phyloP scores from a whole-genome alignment of 2,797 vertebrate genomes.

The Macrochelys suwanniensis region DNA sequence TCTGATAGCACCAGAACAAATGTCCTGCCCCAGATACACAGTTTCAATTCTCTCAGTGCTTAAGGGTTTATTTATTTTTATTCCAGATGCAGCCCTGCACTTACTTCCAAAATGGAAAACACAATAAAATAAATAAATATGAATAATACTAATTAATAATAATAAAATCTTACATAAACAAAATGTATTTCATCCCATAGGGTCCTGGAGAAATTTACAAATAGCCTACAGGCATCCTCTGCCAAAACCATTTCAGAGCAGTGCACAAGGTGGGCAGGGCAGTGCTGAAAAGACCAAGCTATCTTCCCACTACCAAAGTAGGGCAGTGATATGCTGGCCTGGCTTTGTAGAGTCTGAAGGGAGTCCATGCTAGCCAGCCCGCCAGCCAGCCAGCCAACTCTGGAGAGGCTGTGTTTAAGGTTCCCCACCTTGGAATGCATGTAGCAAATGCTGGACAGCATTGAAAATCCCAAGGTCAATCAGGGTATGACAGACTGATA shows the following conservation, averaged over 20 bases:
- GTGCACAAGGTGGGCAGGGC: fast-evolving
- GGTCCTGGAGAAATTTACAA: background rate
- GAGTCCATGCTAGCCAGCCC: background rate
- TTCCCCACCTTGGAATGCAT: background rate
- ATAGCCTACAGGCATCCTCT: background rate
- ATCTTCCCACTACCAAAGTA: background rate
- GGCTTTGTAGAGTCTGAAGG: background rate
- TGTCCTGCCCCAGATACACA: slow-evolving; percentile 20
- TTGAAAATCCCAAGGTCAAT: background rate
- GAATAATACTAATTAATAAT: background rate
- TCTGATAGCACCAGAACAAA: slow-evolving; percentile 42
- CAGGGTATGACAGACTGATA: background rate
- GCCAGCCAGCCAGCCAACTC: background rate
- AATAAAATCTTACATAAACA: background rate
- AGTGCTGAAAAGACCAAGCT: background rate
- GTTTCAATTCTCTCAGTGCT: slow-evolving; percentile 58
- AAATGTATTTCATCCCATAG: background rate
- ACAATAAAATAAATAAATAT: slow-evolving; percentile 55
- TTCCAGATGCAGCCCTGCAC: slow-evolving; percentile 54
- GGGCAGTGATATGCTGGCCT: background rate
- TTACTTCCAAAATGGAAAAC: slow-evolving; percentile 60
- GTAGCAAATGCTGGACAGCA: background rate
- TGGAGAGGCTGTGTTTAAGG: background rate
- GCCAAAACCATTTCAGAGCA: background rate
- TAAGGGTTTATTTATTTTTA: slow-evolving; percentile 59